Conservation (phyloP, 2,797 vertebrate genomes). For the Phoebastria nigripes region DNA sequence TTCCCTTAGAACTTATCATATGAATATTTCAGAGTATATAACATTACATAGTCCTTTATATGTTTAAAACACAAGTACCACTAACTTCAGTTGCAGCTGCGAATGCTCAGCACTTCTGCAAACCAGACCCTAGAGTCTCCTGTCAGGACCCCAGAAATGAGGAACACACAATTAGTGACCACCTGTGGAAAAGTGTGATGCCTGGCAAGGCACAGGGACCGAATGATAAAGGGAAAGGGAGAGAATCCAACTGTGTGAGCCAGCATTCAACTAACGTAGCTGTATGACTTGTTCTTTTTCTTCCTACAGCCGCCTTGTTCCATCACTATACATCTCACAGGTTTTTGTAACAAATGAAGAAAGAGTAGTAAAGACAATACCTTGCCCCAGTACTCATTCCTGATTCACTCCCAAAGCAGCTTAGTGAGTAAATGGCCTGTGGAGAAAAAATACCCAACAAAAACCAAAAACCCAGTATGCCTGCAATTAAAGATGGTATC, state of each 20-base stretch:
- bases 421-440: neutral
- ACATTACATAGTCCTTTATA: neutral
- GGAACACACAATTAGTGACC: constrained; percentile 25
- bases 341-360: neutral
- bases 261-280: neutral
- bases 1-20: constrained; percentile 7
- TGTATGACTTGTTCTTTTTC: neutral
- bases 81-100: constrained; percentile 48
- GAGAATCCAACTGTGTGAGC: neutral
- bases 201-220: neutral
- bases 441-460: neutral
- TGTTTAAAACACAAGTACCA: constrained; percentile 22
- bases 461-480: neutral
- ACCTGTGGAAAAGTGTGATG: constrained; percentile 60
- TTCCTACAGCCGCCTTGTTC: neutral
- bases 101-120: constrained; percentile 40
- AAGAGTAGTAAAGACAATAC: neutral
- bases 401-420: neutral
- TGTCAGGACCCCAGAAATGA: constrained; percentile 30
- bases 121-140: constrained; percentile 18
- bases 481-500: constrained; percentile 4
- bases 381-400: neutral
- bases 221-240: neutral
- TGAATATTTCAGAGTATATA: constrained; percentile 19
- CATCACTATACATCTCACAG: neutral